Evolutionary conservation across 1,140 invertebrate species (phyloP).

Genomic region (Pseudomyrmex sp.): DNA sequence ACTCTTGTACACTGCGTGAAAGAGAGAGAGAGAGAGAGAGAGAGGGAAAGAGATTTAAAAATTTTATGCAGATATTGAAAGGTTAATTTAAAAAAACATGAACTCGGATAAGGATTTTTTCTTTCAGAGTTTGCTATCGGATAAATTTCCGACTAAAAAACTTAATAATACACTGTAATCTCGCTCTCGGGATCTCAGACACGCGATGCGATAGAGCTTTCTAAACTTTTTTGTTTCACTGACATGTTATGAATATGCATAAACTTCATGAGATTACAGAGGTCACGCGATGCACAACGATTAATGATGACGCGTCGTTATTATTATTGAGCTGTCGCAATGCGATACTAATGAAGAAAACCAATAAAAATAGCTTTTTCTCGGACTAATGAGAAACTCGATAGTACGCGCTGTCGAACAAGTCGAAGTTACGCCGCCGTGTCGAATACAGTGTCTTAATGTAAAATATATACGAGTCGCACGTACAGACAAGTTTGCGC

Average conservation of each 20-base stretch:
- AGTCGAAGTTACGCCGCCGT: constrained; percentile 4
- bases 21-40: not conserved
- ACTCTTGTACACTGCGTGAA: not conserved
- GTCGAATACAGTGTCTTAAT: constrained; percentile 19
- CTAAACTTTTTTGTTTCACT: constrained; percentile 8
- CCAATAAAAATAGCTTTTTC: not conserved
- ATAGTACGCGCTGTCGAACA: constrained; percentile 25
- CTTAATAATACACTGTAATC: not conserved
- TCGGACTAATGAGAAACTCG: constrained; percentile 6
- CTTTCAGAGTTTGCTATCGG: not conserved
- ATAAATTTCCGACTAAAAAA: not conserved
- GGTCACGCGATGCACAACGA: not conserved
- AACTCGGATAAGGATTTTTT: not conserved
- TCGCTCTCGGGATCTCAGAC: not conserved
- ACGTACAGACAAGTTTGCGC: constrained; percentile 17
- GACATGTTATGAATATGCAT: not conserved
- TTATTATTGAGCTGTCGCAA: not conserved
- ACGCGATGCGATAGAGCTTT: constrained; percentile 11
- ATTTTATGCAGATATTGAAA: too few species aligned
- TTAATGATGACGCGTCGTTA: constrained; percentile 23
- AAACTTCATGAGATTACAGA: not conserved
- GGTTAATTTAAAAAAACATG: too few species aligned
- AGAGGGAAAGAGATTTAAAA: not conserved
- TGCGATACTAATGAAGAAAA: constrained; percentile 29
- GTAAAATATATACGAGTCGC: constrained; percentile 48